These are phyloP conservation scores for Rhynchotus rufescens DNA, from an alignment of 2,797 vertebrate species.

Conservation along the genomic window DNA sequence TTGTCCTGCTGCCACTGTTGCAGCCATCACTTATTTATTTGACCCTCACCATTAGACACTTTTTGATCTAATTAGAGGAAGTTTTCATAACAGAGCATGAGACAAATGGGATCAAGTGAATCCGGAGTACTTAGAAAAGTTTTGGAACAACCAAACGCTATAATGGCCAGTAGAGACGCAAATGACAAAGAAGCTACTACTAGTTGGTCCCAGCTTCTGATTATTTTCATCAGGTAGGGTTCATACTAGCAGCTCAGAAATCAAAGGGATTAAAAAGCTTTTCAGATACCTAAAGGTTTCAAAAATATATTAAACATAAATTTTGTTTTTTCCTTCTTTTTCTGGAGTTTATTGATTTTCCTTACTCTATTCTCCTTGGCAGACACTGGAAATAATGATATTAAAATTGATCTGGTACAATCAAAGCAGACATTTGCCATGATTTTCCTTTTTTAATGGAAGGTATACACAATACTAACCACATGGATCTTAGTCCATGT, in stretches of 20 bases:
- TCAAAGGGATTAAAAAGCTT: neutral
- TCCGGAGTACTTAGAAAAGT: neutral
- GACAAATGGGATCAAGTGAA: neutral
- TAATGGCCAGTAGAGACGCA: neutral
- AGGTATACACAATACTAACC: conserved; percentile 56
- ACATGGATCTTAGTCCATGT: conserved; percentile 39
- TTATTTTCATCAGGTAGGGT: neutral
- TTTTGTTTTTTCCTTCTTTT: conserved; percentile 66
- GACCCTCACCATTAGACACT: neutral
- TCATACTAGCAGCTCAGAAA: neutral
- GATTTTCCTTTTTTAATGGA: conserved; percentile 74
- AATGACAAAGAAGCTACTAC: neutral
- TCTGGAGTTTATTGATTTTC: conserved; percentile 67
- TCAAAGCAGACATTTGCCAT: conserved; percentile 58
- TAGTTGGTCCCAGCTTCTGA: neutral
- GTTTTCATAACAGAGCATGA: neutral
- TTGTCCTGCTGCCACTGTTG: neutral
- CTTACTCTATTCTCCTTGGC: conserved; percentile 51
- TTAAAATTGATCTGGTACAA: conserved; percentile 78
- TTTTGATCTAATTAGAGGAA: neutral
- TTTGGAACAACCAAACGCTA: neutral
- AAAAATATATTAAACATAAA: neutral
- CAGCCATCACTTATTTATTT: neutral
- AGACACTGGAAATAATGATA: conserved; percentile 72
- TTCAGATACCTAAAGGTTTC: neutral